Evolutionary conservation across 2,797 vertebrate species (phyloP).

Genomic region (Lepus townsendii): DNA sequence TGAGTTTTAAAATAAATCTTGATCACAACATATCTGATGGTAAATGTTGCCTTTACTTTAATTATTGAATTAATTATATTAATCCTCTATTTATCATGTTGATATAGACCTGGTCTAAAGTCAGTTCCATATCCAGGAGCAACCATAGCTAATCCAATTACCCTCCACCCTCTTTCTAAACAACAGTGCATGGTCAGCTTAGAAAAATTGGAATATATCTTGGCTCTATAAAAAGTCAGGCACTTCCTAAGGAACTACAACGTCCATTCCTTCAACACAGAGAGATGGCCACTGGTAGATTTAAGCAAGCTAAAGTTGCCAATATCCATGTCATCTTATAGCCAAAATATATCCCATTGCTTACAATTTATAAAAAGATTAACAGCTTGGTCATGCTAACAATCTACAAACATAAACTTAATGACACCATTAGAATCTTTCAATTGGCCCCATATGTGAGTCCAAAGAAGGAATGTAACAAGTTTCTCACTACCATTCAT

Average conservation of each 20-base stretch:
- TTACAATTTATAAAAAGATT: conserved; percentile 73
- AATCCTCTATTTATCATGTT: background rate
- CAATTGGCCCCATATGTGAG: conserved; percentile 5
- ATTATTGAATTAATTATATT: conserved; percentile 39
- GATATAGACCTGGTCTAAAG: background rate
- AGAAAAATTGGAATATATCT: background rate
- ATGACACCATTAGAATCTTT: conserved; percentile 62
- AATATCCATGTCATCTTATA: conserved; percentile 48
- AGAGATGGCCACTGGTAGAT: conserved; percentile 38
- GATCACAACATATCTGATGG: conserved; percentile 18
- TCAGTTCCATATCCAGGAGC: background rate
- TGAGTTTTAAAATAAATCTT: conserved; percentile 34
- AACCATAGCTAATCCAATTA: background rate
- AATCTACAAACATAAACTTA: conserved; percentile 62
- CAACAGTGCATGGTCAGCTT: background rate
- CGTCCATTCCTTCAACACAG: conserved; percentile 64
- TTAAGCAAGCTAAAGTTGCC: conserved; percentile 38
- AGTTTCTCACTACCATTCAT: background rate
- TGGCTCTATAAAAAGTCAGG: conserved; percentile 40
- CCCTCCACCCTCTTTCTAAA: background rate
- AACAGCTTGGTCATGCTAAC: conserved; percentile 34
- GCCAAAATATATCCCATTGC: conserved; percentile 58
- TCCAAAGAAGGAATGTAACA: conserved; percentile 64
- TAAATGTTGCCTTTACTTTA: conserved; percentile 25
- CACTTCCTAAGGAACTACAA: conserved; percentile 43